These are phyloP conservation scores for Picus viridis DNA, from an alignment of 2,797 vertebrate species.

Conservation along the genomic window DNA sequence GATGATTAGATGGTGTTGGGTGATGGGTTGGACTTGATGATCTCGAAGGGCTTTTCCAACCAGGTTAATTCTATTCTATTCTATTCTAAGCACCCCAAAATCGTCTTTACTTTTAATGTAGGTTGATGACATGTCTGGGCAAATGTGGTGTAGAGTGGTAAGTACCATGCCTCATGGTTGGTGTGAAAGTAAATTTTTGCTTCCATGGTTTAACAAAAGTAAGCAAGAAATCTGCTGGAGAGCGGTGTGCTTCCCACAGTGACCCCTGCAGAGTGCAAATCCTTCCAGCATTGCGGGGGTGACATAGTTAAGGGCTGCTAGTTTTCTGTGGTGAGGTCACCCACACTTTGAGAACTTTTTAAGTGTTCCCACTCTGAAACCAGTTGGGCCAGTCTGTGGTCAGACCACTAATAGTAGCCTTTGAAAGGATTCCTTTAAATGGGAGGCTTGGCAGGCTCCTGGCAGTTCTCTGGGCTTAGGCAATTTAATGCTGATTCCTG, in stretches of 20 bases:
- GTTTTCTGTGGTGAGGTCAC: not conserved
- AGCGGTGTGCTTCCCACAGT: not conserved
- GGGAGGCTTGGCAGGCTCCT: not conserved
- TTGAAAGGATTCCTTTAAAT: not conserved
- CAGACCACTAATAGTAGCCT: not conserved
- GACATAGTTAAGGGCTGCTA: not conserved
- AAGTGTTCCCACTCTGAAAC: not conserved
- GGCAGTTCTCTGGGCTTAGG: not conserved
- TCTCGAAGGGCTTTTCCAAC: too few relatives aligned
- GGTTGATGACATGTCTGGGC: not conserved
- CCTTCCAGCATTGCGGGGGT: accelerated
- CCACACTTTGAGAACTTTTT: not conserved
- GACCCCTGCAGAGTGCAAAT: not conserved
- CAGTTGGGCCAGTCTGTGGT: not conserved
- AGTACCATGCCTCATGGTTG: not conserved
- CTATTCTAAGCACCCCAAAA: not conserved
- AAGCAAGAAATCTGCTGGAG: not conserved
- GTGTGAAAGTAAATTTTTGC: not conserved
- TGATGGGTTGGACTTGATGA: too few relatives aligned
- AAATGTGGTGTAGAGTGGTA: not conserved
- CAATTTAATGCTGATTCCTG: not conserved
- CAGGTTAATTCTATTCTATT: too few relatives aligned
- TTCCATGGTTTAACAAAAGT: not conserved
- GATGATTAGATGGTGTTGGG: too few relatives aligned
- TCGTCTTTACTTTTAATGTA: not conserved